A percentile compares a stretch with the other conserved stretches of the same genome.
These are phyloP conservation scores for Anoplius nigerrimus DNA, from an alignment of 2,888 invertebrate genomes.

Conservation along the genomic window DNA sequence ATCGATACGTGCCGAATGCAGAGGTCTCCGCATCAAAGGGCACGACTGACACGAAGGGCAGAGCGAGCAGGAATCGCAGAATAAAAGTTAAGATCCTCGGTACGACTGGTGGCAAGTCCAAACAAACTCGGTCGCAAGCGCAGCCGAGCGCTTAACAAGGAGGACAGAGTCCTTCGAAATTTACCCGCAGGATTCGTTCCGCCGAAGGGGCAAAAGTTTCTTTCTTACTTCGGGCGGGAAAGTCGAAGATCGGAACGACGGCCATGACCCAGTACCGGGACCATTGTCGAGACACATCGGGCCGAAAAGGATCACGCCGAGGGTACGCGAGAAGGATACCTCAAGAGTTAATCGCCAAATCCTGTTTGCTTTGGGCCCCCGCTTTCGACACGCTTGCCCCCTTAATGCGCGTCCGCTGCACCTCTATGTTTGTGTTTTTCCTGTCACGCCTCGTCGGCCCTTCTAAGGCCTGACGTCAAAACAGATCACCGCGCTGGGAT, in stretches of 20 bases:
- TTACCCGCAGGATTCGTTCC: conserved; percentile 39
- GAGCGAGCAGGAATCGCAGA: no score
- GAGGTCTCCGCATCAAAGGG: no score
- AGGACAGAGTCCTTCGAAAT: background rate
- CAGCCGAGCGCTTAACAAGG: no score
- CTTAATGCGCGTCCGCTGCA: conserved; percentile 20
- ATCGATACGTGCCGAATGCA: no score
- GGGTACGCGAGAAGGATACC: conserved; percentile 19
- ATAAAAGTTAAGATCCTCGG: no score
- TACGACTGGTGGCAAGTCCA: no score
- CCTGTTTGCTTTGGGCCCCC: conserved; percentile 55
- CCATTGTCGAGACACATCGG: background rate
- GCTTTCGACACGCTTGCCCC: conserved; percentile 41
- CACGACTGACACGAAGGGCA: no score
- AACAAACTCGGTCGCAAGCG: no score
- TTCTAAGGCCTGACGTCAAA: conserved; percentile 54
- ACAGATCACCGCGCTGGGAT: conserved; percentile 37
- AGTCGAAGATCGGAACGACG: conserved; percentile 44
- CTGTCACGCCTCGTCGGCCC: conserved; percentile 51
- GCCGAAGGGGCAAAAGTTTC: background rate
- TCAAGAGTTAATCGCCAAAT: conserved; percentile 62
- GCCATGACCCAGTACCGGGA: conserved; percentile 53
- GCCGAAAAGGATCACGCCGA: conserved; percentile 26
- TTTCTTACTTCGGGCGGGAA: conserved; percentile 23
- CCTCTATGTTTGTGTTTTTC: conserved; percentile 44